Conservation (phyloP, 2,797 vertebrate species). For the Notamacropus eugenii region DNA sequence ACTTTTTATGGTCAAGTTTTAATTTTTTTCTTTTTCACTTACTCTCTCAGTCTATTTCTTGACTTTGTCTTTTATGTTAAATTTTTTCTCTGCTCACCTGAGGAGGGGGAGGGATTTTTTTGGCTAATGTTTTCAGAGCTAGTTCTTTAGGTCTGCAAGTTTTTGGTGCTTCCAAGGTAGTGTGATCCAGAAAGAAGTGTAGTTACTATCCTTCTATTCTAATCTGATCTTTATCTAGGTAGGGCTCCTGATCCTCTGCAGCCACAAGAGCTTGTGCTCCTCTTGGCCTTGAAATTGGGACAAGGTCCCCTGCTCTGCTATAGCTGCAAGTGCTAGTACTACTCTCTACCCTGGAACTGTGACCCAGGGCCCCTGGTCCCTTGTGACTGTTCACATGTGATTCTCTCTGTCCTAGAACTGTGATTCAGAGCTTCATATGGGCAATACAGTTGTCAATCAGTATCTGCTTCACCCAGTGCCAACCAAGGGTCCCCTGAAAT, state of each 20-base stretch:
- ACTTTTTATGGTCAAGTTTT: neutral
- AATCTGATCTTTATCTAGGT: neutral
- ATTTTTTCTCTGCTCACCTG: neutral
- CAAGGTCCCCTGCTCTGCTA: neutral
- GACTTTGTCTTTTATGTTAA: neutral
- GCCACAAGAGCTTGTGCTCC: neutral
- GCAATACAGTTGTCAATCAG: neutral
- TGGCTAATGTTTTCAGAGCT: neutral
- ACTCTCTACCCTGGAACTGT: neutral
- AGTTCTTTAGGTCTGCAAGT: neutral
- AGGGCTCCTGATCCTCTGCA: neutral
- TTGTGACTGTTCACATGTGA: neutral
- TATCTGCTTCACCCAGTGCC: no score
- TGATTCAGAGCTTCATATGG: neutral
- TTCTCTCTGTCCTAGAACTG: neutral
- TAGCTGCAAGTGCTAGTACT: neutral
- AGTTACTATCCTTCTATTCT: neutral
- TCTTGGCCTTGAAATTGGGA: neutral
- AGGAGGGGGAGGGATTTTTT: neutral
- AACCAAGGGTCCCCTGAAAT: no score
- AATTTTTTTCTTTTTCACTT: neutral
- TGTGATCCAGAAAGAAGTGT: neutral
- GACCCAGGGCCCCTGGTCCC: neutral
- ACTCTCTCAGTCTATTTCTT: neutral
- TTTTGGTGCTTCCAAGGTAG: neutral